These are phyloP conservation scores for Perca fluviatilis DNA, from an alignment of 2,113 vertebrate species.

Conservation along the genomic window DNA sequence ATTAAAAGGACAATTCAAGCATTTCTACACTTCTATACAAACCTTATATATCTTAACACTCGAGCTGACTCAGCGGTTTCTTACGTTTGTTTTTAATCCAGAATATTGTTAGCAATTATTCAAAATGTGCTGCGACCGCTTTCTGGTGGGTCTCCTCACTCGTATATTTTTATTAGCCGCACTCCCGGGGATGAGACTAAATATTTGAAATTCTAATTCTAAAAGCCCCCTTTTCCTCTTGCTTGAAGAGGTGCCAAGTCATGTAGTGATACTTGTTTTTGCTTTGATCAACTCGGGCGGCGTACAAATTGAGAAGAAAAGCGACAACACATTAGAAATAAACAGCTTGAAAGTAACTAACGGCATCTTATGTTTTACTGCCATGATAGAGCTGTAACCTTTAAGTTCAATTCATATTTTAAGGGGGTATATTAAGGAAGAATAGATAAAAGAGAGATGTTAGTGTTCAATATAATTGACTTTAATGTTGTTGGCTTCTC, in stretches of 20 bases:
- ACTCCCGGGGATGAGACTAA: conserved; percentile 49
- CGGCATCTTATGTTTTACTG: background rate
- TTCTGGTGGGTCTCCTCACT: conserved; percentile 36
- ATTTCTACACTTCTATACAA: conserved; percentile 18
- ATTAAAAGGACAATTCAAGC: background rate
- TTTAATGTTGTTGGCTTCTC: background rate
- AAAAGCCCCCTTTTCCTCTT: background rate
- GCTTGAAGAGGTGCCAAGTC: conserved; percentile 25
- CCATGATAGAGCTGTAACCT: background rate
- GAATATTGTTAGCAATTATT: conserved; percentile 47
- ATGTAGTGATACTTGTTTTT: background rate
- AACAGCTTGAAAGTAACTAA: background rate
- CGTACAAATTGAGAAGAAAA: background rate
- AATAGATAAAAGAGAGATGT: background rate
- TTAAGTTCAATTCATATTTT: background rate
- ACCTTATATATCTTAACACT: conserved; percentile 6
- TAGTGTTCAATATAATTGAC: background rate
- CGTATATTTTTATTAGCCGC: conserved; percentile 67
- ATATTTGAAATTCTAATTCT: conserved; percentile 55
- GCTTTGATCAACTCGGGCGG: background rate
- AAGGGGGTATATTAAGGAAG: background rate
- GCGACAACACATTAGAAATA: background rate
- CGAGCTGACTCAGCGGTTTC: background rate
- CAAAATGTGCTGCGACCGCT: conserved; percentile 26
- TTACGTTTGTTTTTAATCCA: conserved; percentile 56